These are phyloP conservation scores for Nyctereutes procyonoides DNA, from an alignment of 2,113 vertebrate genomes.

Conservation along the genomic window DNA sequence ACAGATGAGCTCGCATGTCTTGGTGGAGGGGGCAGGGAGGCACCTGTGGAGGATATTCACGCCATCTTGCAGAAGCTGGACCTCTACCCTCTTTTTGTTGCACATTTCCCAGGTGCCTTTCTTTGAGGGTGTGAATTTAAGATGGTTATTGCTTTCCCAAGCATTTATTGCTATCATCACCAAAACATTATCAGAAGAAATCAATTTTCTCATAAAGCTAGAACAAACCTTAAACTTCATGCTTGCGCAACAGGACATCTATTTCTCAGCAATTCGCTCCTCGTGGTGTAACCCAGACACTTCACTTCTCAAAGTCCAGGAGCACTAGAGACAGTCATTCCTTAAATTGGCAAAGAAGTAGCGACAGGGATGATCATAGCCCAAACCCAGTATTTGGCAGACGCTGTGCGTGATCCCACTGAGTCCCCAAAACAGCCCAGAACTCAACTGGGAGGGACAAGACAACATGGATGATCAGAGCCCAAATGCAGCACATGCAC, in stretches of 20 bases:
- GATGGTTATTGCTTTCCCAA: accelerated
- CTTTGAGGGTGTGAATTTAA: neutral
- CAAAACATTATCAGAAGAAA: neutral
- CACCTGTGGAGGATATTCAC: accelerated
- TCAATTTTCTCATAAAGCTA: neutral
- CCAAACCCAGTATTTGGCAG: no score
- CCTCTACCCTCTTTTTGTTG: neutral
- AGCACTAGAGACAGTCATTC: accelerated
- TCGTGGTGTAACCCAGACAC: accelerated
- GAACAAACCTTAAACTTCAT: neutral
- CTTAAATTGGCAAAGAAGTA: neutral
- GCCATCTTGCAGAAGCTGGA: accelerated
- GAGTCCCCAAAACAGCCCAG: neutral
- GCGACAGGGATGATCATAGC: accelerated
- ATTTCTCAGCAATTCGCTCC: neutral
- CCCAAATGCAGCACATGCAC: accelerated
- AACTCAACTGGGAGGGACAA: neutral
- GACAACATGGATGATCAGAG: accelerated
- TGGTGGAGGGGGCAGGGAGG: neutral
- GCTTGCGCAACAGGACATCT: neutral
- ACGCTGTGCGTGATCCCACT: accelerated
- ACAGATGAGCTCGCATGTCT: neutral
- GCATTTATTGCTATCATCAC: neutral
- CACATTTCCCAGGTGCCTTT: accelerated
- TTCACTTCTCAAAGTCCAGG: neutral